Base-by-base conservation (phyloP, 2,888 invertebrate genomes). In the Physocephala rufipes region DNA sequence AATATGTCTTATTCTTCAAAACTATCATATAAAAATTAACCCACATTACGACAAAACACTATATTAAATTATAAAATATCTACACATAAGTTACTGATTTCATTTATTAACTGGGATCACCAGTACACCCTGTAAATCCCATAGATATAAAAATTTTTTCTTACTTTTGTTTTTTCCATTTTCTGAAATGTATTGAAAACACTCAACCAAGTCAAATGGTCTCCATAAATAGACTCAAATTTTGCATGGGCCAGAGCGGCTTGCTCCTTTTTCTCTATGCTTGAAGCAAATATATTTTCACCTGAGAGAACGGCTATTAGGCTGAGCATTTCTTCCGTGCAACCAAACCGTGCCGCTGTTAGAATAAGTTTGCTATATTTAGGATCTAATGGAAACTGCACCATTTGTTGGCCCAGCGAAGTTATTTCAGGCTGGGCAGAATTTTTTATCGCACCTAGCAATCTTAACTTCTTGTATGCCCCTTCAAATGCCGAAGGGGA, bases 341-440 rank as follows among this genome's bases (percentile, higher is more conserved):
- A 95, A 24, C 90, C 90, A 78, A 90, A 92, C 72, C 92, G 90
- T 16, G 91, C 89, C 0, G 97, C 93, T 15, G 91, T 89, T 0
- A 97, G 84, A 69, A 97, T 86, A 9, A 94, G 90, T 87, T 94
- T 95, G 13, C 95, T 90, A 83, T 93, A 93, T 76, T 92, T 90
- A 0, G 99, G 98, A 84, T 98, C 97, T 49, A 99, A 88, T 0
- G 99, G 99, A 85, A 97, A 97, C 16, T 90, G 89, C 0, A 95
- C 90, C 95, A 98, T 96, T 81, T 92, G 91, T 77, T 90, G 90
- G 0, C 98, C 98, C 0, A 93, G 78, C 0, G 89, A 86, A 0
- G 96, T 97, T 75, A 98, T 87, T 83, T 90, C 89, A 1, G 90
- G 89, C 12, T 86, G 82, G 7, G 87, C 83, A 7, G 55, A 49